phyloP scores from a whole-genome alignment of 2,888 invertebrate genomes.

The Rhyacophila evoluta region DNA sequence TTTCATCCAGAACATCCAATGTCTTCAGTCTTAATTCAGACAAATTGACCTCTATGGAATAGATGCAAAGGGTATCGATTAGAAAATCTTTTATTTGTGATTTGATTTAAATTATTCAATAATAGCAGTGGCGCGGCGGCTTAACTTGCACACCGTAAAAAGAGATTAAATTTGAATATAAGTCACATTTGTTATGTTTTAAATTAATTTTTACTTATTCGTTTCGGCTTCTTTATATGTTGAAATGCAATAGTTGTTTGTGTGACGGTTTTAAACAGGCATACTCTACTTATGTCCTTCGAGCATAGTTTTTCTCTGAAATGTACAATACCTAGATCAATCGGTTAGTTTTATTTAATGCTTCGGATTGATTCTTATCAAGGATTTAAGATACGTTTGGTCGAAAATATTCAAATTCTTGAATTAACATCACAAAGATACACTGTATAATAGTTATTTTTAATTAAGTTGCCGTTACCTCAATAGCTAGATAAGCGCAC shows the following conservation, averaged over 20 bases:
- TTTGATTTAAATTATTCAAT: constrained; percentile 13
- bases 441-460: too few relatives aligned
- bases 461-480: too few relatives aligned
- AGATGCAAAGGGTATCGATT: background rate
- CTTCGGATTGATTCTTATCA: too few relatives aligned
- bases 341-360: too few relatives aligned
- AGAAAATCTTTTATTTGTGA: background rate
- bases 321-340: too few relatives aligned
- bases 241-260: constrained; percentile 29
- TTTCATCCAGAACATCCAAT: background rate
- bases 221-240: constrained; percentile 43
- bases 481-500: too few relatives aligned
- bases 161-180: constrained; percentile 51
- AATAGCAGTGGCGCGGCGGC: constrained; percentile 31
- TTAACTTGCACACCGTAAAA: constrained; percentile 41
- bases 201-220: constrained; percentile 51
- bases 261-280: background rate
- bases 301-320: too few relatives aligned
- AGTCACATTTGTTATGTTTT: constrained; percentile 52
- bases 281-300: background rate
- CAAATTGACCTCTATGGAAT: background rate
- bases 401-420: too few relatives aligned
- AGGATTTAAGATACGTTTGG: too few relatives aligned
- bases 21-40: background rate
- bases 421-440: too few relatives aligned